These are phyloP conservation scores for Marcusenius ussheri DNA, from an alignment of 2,113 vertebrate genomes.

Conservation along the genomic window DNA sequence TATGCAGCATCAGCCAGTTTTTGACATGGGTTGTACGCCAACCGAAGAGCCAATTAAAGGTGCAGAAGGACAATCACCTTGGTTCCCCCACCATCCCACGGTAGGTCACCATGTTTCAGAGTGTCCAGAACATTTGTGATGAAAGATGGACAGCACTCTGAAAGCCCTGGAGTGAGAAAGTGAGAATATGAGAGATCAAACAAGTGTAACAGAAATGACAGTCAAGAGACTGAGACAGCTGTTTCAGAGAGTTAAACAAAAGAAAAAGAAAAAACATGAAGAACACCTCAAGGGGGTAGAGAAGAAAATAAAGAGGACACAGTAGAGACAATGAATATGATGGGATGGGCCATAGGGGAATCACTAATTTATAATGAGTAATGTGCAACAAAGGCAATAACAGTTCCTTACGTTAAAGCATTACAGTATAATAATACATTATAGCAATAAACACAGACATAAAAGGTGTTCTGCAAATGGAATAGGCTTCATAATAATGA, in stretches of 20 bases:
- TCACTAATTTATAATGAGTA: background rate
- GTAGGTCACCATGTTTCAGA: background rate
- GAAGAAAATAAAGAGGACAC: background rate
- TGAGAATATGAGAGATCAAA: background rate
- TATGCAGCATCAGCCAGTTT: background rate
- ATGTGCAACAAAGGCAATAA: background rate
- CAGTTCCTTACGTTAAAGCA: background rate
- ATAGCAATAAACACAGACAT: background rate
- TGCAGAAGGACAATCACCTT: background rate
- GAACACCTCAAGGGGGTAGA: conserved; percentile 8
- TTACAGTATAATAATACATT: background rate
- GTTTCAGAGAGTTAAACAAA: conserved; percentile 1
- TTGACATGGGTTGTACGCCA: background rate
- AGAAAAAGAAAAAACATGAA: background rate
- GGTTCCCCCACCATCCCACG: background rate
- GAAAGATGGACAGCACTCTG: background rate
- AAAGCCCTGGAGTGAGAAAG: background rate
- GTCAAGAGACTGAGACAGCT: conserved; percentile 12
- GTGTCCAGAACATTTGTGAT: background rate
- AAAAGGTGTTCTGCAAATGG: background rate
- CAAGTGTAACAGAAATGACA: conserved; percentile 14
- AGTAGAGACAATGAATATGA: background rate
- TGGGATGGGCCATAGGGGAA: background rate
- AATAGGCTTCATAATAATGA: background rate
- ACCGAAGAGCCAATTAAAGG: background rate